Conservation (phyloP, 2,797 vertebrate genomes). For the Phyllotis vaccarum region DNA sequence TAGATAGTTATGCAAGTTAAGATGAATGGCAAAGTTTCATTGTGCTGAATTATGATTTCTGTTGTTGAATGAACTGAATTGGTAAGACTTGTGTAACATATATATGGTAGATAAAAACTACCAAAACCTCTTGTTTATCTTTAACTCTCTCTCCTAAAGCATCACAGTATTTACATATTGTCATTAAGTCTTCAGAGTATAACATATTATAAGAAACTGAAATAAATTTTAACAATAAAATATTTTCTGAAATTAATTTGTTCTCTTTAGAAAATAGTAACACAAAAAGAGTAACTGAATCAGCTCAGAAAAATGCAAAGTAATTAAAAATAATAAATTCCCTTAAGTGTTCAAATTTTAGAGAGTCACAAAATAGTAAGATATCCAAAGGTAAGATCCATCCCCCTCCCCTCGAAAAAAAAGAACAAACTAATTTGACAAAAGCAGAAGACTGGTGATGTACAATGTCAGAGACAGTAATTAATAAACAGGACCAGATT, state of each 20-base stretch:
- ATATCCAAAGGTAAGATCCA: not conserved
- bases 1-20: not conserved
- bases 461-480: not conserved
- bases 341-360: not conserved
- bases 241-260: constrained; percentile 25
- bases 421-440: not conserved
- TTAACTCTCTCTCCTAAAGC: not conserved
- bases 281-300: not conserved
- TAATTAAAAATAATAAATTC: not conserved
- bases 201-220: not conserved
- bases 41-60: not conserved
- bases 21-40: not conserved
- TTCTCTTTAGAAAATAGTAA: constrained; percentile 20
- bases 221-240: not conserved
- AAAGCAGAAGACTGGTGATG: not conserved
- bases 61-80: not conserved
- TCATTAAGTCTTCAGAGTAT: not conserved
- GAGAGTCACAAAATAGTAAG: not conserved
- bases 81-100: not conserved
- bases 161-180: constrained; percentile 6
- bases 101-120: not conserved
- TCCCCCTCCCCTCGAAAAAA: not conserved
- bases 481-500: not conserved
- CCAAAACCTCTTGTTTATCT: not conserved
- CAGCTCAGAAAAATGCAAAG: not conserved